Evolutionary conservation across 2,797 vertebrate species (phyloP).

Genomic region (Pterois miles): DNA sequence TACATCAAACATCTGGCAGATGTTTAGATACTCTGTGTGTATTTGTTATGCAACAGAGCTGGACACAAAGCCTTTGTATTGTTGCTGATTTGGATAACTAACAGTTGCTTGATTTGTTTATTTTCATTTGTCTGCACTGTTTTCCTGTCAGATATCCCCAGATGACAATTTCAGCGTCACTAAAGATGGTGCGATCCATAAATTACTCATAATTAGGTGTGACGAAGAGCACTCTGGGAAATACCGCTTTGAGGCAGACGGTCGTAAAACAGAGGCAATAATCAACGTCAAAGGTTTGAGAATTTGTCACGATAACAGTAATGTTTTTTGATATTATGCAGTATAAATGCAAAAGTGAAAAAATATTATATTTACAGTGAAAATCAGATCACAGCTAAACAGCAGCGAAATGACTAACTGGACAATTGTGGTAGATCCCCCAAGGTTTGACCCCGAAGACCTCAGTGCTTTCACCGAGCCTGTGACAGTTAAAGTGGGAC

Average conservation of each 20-base stretch:
- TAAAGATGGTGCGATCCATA: slow-evolving; percentile 83
- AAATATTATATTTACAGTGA: neutral
- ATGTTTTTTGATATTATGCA: neutral
- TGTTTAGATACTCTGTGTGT: neutral
- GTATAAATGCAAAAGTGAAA: neutral
- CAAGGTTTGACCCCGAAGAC: slow-evolving; percentile 81
- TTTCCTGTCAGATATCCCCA: slow-evolving; percentile 76
- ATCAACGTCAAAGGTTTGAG: slow-evolving; percentile 86
- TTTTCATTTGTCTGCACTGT: neutral
- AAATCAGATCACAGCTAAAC: neutral
- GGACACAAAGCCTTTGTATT: neutral
- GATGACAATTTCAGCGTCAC: slow-evolving; percentile 79
- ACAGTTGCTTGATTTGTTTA: neutral
- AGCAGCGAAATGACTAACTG: neutral
- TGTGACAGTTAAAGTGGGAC: slow-evolving; percentile 85
- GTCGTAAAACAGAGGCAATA: slow-evolving; percentile 86
- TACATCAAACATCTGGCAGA: neutral
- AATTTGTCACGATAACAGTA: neutral
- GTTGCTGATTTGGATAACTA: neutral
- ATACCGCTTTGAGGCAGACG: slow-evolving; percentile 88
- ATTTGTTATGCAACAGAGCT: neutral
- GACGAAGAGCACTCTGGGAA: slow-evolving; percentile 84
- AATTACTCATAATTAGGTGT: slow-evolving; percentile 79
- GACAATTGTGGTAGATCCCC: slow-evolving; percentile 82
- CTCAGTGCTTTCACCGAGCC: slow-evolving; percentile 80